Conservation (phyloP, 2,113 vertebrate species). For the Brachyistius frenatus region DNA sequence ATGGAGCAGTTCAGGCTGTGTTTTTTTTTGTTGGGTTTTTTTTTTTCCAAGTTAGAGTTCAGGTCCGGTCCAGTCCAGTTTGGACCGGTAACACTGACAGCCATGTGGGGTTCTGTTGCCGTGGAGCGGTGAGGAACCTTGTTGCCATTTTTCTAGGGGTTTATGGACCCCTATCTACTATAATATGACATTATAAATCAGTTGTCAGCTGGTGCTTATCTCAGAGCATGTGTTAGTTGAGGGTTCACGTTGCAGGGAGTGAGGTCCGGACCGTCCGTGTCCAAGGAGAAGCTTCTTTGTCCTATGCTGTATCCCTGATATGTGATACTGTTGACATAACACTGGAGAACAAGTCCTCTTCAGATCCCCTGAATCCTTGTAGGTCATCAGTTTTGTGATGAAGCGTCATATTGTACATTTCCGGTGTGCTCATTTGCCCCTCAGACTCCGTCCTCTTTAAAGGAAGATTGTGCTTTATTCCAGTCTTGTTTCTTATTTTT, state of each 20-base stretch:
- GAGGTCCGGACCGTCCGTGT: not conserved
- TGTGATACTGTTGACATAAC: not conserved
- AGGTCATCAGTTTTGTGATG: slow-evolving; percentile 4
- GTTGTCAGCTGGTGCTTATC: not conserved
- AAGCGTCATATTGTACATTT: slow-evolving; percentile 2
- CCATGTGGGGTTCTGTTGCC: slow-evolving; percentile 9
- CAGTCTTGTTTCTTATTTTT: slow-evolving; percentile 3
- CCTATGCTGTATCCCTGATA: not conserved
- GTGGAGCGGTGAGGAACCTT: slow-evolving; percentile 21
- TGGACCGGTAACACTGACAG: slow-evolving; percentile 10
- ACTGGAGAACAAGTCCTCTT: slow-evolving; percentile 16
- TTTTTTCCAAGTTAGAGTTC: slow-evolving; percentile 24
- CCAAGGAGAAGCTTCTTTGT: not conserved
- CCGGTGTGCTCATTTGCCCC: slow-evolving; percentile 7
- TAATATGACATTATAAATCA: not conserved
- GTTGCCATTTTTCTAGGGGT: slow-evolving; percentile 5
- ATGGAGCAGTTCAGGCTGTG: slow-evolving; percentile 3
- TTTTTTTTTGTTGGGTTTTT: not conserved
- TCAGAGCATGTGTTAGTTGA: accelerated
- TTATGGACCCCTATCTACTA: slow-evolving; percentile 6
- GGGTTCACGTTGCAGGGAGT: slow-evolving; percentile 8
- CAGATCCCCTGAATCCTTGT: not conserved
- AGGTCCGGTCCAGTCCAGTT: slow-evolving; percentile 39
- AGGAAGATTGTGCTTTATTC: slow-evolving; percentile 6
- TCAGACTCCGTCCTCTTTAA: not conserved